Evolutionary conservation across 2,113 vertebrate genomes (phyloP), one percentile per base, ranked within the genome.

Genomic region (Peromyscus californicus): DNA sequence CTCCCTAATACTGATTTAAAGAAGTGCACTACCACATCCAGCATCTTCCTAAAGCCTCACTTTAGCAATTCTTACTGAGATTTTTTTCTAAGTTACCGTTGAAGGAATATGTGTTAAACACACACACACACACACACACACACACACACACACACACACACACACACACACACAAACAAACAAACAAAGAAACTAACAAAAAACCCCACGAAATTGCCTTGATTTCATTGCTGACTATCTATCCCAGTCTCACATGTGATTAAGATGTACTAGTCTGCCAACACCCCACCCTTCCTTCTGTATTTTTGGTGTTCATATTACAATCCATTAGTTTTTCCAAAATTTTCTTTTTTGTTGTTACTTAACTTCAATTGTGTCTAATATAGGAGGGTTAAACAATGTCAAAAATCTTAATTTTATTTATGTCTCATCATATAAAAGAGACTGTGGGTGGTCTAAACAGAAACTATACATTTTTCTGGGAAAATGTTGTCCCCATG

Each of bases 11-110:
- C 57, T 63, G 36, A 0, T 42, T 8, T 29, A 31, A 63, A 29
- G 6, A 3, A 4, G 1, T 63, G 4, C 8, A 59, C 13, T 22
- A 39, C n/a, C 57, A 29, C 13, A 63, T 1, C n/a, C 3, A 17
- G n/a, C 24, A 70, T 67, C 26, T 84, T 4, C 17, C 57, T 33
- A 10, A 70, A 31, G 10, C 5, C 82, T 94, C 54, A 4, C 8
- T 67, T 45, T 48, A 67, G 16, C 13, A 22, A 12, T 22, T 24
- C 36, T 26, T 33, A 84, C 2, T 57, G 42, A 70, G 21, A 59
- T 5, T 33, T 88, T 78, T 88, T 7, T 90, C 0, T 19, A 67
- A 33, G 51, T 24, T 78, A 45, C 13, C 2, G 8, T 22, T 7
- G 67, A 72, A 70, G 29, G 7, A 45, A 15, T 42, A 8, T 51